A percentile compares a stretch with the other conserved stretches of the same genome.
These are phyloP conservation scores for Conopomorpha cramerella DNA, from an alignment of 1,140 invertebrate genomes.

Conservation along the genomic window DNA sequence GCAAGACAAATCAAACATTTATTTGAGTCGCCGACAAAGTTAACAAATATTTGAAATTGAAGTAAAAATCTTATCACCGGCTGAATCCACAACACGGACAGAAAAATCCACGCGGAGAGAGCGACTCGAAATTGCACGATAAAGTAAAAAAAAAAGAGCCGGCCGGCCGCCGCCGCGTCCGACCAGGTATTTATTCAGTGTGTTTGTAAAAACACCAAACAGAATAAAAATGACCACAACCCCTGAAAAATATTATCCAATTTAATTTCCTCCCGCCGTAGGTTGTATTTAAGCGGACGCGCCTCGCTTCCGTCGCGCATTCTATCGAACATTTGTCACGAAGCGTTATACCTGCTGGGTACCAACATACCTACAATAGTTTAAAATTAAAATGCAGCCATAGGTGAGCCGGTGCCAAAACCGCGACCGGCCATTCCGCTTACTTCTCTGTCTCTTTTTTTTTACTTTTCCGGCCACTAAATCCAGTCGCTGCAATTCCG, in stretches of 20 bases:
- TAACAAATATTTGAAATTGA: too few species aligned
- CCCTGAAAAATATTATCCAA: constrained; percentile 11
- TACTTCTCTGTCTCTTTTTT: background rate
- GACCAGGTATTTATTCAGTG: background rate
- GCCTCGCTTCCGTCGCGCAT: too few species aligned
- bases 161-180: background rate
- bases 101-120: too few species aligned
- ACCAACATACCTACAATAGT: background rate
- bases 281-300: background rate
- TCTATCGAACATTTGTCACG: too few species aligned
- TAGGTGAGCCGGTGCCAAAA: background rate
- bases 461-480: constrained; percentile 8
- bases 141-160: background rate
- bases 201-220: background rate
- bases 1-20: too few species aligned
- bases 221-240: constrained; percentile 5
- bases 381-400: background rate
- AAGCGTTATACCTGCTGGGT: too few species aligned
- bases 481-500: constrained; percentile 14
- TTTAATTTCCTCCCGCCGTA: constrained; percentile 7
- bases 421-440: background rate
- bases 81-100: too few species aligned
- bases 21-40: too few species aligned
- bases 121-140: background rate
- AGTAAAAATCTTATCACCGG: too few species aligned